Evolutionary conservation across 2,888 invertebrate genomes (phyloP).

Genomic region (Synergus gifuensis): DNA sequence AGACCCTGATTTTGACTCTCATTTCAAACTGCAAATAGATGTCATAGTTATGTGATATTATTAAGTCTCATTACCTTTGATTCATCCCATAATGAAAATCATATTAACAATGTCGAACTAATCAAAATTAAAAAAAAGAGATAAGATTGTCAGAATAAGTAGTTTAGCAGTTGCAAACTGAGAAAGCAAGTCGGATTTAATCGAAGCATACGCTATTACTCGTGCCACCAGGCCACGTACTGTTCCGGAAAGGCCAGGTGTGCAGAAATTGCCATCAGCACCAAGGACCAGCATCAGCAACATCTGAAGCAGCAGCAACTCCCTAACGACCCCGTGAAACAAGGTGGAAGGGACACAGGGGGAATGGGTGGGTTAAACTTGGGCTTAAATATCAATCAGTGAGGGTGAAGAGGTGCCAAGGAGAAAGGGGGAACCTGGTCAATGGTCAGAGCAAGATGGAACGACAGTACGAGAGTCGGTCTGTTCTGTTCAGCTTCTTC

Average conservation of each 20-base stretch:
- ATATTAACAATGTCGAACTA: neutral
- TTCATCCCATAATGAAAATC: too few species aligned
- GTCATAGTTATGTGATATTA: too few species aligned
- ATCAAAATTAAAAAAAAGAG: neutral
- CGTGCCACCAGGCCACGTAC: conserved; percentile 54
- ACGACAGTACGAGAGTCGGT: conserved; percentile 51
- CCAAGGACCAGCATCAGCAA: conserved; percentile 61
- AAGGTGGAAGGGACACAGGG: conserved; percentile 59
- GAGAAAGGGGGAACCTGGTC: conserved; percentile 46
- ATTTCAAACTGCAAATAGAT: too few species aligned
- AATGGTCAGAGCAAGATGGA: conserved; percentile 41
- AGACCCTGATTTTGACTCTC: neutral
- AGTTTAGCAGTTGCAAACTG: conserved; percentile 21
- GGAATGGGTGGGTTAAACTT: conserved; percentile 66
- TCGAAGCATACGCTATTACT: conserved; percentile 65
- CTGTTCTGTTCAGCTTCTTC: conserved; percentile 64
- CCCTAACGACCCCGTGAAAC: conserved; percentile 71
- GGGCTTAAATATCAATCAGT: conserved; percentile 74
- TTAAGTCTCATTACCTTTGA: too few species aligned
- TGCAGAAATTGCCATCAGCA: conserved; percentile 67
- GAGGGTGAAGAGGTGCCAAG: conserved; percentile 59
- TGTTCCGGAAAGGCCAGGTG: conserved; percentile 62
- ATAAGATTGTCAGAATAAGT: conserved; percentile 40
- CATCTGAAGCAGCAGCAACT: conserved; percentile 63
- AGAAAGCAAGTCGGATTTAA: conserved; percentile 63